phyloP scores from a whole-genome alignment of 2,797 vertebrate species.

The Labeo calbasu region DNA sequence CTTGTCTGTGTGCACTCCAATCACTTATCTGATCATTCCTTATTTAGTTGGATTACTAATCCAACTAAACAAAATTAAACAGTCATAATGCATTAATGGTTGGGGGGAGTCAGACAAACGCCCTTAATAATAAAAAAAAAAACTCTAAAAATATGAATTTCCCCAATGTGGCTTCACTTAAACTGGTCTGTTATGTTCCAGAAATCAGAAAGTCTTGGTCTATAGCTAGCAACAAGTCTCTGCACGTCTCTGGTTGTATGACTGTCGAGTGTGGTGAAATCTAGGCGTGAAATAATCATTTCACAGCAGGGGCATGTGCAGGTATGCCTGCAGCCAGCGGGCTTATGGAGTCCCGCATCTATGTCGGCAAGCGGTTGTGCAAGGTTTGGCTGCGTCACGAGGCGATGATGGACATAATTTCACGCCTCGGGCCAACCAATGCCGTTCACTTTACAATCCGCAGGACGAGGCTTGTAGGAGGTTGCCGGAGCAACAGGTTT shows the following conservation, averaged over 20 bases:
- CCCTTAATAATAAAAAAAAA: not conserved
- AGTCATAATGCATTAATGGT: not conserved
- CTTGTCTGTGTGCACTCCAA: not conserved
- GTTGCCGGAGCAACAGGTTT: slow-evolving; percentile 52
- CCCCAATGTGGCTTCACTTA: slow-evolving; percentile 14
- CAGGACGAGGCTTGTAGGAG: slow-evolving; percentile 65
- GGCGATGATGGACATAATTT: slow-evolving; percentile 69
- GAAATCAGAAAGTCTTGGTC: slow-evolving; percentile 28
- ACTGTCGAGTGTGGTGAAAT: slow-evolving; percentile 46
- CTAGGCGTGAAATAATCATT: slow-evolving; percentile 53
- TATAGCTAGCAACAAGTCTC: slow-evolving; percentile 50
- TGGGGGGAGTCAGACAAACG: not conserved
- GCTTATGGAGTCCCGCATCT: slow-evolving; percentile 49
- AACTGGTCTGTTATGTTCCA: slow-evolving; percentile 22
- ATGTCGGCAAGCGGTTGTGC: slow-evolving; percentile 65
- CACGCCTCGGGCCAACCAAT: slow-evolving; percentile 65
- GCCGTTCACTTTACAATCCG: slow-evolving; percentile 37
- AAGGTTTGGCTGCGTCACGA: slow-evolving; percentile 66
- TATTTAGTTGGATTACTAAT: not conserved
- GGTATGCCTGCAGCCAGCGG: slow-evolving; percentile 50
- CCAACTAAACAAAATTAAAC: not conserved
- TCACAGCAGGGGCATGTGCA: slow-evolving; percentile 40
- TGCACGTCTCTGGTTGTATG: slow-evolving; percentile 44
- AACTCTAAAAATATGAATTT: slow-evolving; percentile 7
- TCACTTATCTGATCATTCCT: not conserved